Evolutionary conservation across 2,113 vertebrate species (phyloP).

Genomic region (Aphelocoma coerulescens): DNA sequence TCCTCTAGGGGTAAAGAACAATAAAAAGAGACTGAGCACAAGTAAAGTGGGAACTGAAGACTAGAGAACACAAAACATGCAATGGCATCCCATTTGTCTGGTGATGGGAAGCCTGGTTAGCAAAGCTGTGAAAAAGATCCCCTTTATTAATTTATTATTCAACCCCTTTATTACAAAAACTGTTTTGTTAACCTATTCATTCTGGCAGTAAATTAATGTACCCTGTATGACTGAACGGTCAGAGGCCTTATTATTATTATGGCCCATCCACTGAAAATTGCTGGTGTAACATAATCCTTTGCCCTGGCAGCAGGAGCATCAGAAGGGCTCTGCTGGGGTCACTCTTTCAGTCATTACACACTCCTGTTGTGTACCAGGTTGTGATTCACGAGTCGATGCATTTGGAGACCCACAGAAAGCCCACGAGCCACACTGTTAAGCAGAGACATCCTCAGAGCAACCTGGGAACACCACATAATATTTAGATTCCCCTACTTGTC

Average conservation of each 20-base stretch:
- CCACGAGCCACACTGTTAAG: background rate
- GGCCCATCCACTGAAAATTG: background rate
- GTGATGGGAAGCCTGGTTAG: background rate
- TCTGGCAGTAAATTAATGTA: constrained; percentile 15
- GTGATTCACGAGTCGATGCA: background rate
- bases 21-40: background rate
- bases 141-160: background rate
- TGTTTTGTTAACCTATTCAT: background rate
- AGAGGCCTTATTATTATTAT: background rate
- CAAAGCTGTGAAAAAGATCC: background rate
- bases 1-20: background rate
- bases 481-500: background rate
- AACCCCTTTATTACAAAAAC: background rate
- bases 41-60: background rate
- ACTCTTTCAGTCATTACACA: background rate
- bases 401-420: background rate
- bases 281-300: background rate
- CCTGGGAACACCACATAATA: background rate
- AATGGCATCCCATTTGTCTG: background rate
- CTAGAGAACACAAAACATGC: background rate
- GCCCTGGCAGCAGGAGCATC: background rate
- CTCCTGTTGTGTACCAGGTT: background rate
- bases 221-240: background rate
- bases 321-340: background rate
- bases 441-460: background rate